These are phyloP conservation scores for Cheirogaleus medius DNA, from an alignment of 2,113 vertebrate species.

Conservation along the genomic window DNA sequence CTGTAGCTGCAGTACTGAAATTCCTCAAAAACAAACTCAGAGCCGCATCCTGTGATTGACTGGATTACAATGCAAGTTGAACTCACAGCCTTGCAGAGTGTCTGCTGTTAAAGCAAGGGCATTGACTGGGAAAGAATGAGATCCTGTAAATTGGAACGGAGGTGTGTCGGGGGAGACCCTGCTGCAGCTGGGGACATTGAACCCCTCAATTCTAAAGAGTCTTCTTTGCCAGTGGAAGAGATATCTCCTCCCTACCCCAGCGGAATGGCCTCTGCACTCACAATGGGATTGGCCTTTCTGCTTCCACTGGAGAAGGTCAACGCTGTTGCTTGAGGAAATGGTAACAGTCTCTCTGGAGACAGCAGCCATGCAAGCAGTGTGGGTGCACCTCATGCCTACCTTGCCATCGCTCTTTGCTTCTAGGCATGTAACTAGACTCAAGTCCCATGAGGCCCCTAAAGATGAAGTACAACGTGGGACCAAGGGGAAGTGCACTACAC, in stretches of 20 bases:
- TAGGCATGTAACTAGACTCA: no score
- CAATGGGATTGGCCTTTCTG: not conserved
- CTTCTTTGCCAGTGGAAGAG: not conserved
- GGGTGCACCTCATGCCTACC: no score
- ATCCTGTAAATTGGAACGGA: not conserved
- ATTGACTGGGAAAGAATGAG: not conserved
- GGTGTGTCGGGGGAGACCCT: not conserved
- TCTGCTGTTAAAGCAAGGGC: not conserved
- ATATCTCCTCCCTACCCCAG: not conserved
- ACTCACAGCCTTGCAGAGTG: not conserved
- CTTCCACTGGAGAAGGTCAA: not conserved
- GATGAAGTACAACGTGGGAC: rapidly evolving
- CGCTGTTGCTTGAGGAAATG: not conserved
- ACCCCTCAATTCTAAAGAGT: not conserved
- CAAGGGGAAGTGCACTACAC: no score
- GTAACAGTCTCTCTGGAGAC: not conserved
- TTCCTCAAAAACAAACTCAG: not conserved
- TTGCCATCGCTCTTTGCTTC: rapidly evolving
- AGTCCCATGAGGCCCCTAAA: not conserved
- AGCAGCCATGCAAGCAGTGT: not conserved
- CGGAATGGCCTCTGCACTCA: not conserved
- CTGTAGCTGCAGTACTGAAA: not conserved
- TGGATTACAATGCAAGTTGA: not conserved
- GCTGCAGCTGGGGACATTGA: not conserved
- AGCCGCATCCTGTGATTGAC: not conserved